phyloP scores from a whole-genome alignment of 2,888 invertebrate genomes.

The Tetramorium bicarinatum region DNA sequence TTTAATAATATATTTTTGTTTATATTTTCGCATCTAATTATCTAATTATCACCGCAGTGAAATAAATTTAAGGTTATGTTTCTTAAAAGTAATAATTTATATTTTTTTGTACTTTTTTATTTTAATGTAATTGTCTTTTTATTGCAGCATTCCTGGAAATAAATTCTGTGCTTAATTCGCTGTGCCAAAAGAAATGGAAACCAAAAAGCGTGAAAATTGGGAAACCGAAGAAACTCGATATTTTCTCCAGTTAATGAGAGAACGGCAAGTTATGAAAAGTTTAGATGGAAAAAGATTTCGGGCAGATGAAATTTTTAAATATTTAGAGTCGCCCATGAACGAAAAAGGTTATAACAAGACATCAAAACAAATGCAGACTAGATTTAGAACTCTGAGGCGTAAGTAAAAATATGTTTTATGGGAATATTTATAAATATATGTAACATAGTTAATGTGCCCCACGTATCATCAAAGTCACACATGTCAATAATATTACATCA shows the following conservation, averaged over 20 bases:
- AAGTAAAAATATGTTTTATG: slow-evolving; percentile 11
- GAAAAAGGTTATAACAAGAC: background rate
- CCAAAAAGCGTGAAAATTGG: background rate
- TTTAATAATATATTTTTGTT: no score
- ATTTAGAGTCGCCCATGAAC: background rate
- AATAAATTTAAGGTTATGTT: no score
- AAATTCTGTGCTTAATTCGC: no score
- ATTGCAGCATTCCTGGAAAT: no score
- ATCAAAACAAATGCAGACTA: slow-evolving; percentile 10
- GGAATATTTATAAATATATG: background rate
- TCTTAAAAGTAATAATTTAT: no score
- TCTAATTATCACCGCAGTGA: no score
- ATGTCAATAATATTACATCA: no score
- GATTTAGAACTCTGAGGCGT: slow-evolving; percentile 12
- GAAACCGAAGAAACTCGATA: slow-evolving; percentile 12
- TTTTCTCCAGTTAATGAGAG: slow-evolving; percentile 1
- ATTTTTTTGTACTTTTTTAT: no score
- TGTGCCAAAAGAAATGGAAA: background rate
- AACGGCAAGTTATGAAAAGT: background rate
- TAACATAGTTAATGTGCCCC: background rate
- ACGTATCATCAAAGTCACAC: no score
- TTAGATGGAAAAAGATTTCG: slow-evolving; percentile 11
- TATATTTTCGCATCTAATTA: no score
- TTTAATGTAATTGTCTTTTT: no score
- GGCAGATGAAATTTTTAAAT: background rate